These are phyloP conservation scores for Euborellia annulipes DNA, from an alignment of 1,140 invertebrate genomes.

Conservation along the genomic window DNA sequence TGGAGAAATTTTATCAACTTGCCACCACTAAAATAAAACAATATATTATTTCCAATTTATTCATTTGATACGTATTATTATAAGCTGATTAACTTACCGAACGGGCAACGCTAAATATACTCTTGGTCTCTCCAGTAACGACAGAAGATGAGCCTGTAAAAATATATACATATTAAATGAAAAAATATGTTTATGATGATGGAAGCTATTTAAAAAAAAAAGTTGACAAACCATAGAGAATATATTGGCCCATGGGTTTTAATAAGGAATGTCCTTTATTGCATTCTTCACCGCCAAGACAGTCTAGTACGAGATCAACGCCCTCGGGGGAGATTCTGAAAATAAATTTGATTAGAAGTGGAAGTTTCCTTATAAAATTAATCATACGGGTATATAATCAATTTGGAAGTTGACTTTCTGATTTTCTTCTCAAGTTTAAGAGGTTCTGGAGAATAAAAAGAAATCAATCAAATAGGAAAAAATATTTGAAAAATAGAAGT, in stretches of 20 bases:
- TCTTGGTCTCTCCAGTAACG: slow-evolving; percentile 75
- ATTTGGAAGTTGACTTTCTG: too few relatives aligned
- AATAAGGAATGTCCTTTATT: slow-evolving; percentile 66
- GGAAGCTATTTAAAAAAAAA: not conserved
- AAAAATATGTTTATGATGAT: not conserved
- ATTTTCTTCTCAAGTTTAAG: too few relatives aligned
- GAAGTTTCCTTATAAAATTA: too few relatives aligned
- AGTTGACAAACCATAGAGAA: slow-evolving; percentile 55
- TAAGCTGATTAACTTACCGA: slow-evolving; percentile 43
- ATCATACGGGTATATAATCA: too few relatives aligned
- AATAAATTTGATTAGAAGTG: too few relatives aligned
- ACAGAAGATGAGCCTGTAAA: slow-evolving; percentile 57
- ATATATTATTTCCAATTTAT: not conserved
- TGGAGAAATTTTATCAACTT: slow-evolving; percentile 76
- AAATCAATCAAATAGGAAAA: too few relatives aligned
- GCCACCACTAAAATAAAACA: slow-evolving; percentile 57
- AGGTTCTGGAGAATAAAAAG: too few relatives aligned
- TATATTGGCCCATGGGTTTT: slow-evolving; percentile 79
- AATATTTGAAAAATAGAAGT: too few relatives aligned
- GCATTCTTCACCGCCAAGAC: slow-evolving; percentile 76
- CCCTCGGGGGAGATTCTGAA: slow-evolving; percentile 54
- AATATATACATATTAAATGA: not conserved
- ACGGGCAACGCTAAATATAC: slow-evolving; percentile 72
- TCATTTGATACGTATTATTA: slow-evolving; percentile 1
- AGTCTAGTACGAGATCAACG: slow-evolving; percentile 76